phyloP scores from a whole-genome alignment of 2,113 vertebrate genomes.

The Odontesthes bonariensis region DNA sequence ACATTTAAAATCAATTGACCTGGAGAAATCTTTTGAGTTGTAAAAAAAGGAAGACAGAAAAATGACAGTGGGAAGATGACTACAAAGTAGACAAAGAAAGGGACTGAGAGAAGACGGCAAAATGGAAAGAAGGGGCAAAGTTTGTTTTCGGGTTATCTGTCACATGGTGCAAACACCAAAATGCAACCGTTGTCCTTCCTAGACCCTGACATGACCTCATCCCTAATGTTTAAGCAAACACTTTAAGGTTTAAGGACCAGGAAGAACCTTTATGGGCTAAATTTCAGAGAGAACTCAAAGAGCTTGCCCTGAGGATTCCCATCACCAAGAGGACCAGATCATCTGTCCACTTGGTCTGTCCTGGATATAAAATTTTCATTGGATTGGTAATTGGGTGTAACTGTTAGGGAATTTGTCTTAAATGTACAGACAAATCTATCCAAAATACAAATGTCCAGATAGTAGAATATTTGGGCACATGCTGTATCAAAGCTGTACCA shows the following conservation, averaged over 20 bases:
- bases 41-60: not conserved
- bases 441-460: too few relatives aligned
- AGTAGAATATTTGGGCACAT: too few relatives aligned
- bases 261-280: not conserved
- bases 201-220: constrained; percentile 32
- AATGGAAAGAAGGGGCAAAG: not conserved
- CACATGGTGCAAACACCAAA: constrained; percentile 44
- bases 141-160: constrained; percentile 39
- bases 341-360: not conserved
- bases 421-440: too few relatives aligned
- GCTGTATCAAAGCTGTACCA: too few relatives aligned
- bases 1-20: too few relatives aligned
- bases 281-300: not conserved
- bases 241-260: not conserved
- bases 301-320: not conserved
- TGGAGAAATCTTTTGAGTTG: too few relatives aligned
- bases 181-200: constrained; percentile 4
- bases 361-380: too few relatives aligned
- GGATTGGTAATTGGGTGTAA: too few relatives aligned
- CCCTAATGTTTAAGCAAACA: constrained; percentile 16
- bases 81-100: not conserved
- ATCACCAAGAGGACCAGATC: not conserved
- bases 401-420: too few relatives aligned
- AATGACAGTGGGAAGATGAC: not conserved
- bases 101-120: not conserved